Conservation (phyloP, 2,888 invertebrate species). For the Athalia circularis region DNA sequence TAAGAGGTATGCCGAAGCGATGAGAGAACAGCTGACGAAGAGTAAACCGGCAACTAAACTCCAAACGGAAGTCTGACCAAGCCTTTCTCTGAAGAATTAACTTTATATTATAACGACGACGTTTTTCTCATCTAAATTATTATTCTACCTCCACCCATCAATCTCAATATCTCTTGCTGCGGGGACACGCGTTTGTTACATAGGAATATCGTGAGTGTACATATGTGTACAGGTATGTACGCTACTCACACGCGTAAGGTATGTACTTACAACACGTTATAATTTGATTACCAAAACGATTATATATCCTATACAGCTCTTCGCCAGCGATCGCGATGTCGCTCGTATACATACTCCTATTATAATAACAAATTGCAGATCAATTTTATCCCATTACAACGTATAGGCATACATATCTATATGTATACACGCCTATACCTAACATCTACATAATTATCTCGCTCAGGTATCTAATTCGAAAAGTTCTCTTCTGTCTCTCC, state of each 20-base stretch:
- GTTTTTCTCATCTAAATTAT: too few species aligned
- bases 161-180: background rate
- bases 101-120: background rate
- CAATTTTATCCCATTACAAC: conserved; percentile 2
- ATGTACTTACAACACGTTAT: too few species aligned
- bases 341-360: background rate
- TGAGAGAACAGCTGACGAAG: conserved; percentile 28
- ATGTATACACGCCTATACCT: background rate
- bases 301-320: too few species aligned
- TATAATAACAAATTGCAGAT: conserved; percentile 1
- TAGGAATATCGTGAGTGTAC: too few species aligned
- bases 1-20: background rate
- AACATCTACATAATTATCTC: background rate
- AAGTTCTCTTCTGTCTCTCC: too few species aligned
- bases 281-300: too few species aligned
- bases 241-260: too few species aligned
- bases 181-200: too few species aligned
- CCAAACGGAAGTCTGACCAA: conserved; percentile 38
- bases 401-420: background rate
- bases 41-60: conserved; percentile 17
- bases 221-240: too few species aligned
- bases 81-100: conserved; percentile 6
- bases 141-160: background rate
- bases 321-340: too few species aligned
- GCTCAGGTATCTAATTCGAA: too few species aligned